Evolutionary conservation across 2,797 vertebrate genomes (phyloP).

Genomic region (Etheostoma perlongum): DNA sequence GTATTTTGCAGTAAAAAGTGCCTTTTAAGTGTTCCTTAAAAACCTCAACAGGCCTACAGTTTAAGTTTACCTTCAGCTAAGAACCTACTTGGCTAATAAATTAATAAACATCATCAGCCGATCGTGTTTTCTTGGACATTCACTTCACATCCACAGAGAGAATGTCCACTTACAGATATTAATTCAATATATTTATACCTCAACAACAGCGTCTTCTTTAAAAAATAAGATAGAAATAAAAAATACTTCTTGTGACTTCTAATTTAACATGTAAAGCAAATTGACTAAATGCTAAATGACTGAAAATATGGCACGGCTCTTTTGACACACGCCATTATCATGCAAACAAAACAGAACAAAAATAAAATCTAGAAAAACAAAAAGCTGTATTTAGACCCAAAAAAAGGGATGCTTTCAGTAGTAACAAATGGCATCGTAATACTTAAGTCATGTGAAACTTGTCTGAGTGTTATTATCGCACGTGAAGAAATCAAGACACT

Average conservation of each 20-base stretch:
- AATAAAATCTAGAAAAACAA: conserved; percentile 77
- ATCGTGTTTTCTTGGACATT: conserved; percentile 71
- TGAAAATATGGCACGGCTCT: conserved; percentile 85
- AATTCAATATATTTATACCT: conserved; percentile 62
- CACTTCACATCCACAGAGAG: conserved; percentile 77
- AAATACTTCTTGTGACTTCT: conserved; percentile 55
- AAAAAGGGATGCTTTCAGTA: conserved; percentile 84
- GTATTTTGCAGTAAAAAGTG: conserved; percentile 74
- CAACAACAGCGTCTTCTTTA: conserved; percentile 25
- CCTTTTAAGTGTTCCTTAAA: conserved; percentile 64
- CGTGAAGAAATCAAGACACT: conserved; percentile 83
- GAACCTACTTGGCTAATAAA: conserved; percentile 43
- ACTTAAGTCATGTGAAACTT: conserved; percentile 90
- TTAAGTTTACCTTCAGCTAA: conserved; percentile 33
- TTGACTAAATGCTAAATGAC: conserved; percentile 79
- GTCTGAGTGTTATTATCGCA: conserved; percentile 90
- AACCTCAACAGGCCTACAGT: conserved; percentile 25
- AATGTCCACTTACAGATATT: conserved; percentile 51
- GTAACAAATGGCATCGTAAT: conserved; percentile 94
- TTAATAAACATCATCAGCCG: conserved; percentile 42
- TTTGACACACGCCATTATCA: conserved; percentile 82
- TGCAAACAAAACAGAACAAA: conserved; percentile 82
- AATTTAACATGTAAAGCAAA: conserved; percentile 63
- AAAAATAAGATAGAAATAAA: neutral
- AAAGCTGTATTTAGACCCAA: conserved; percentile 79